A percentile compares a stretch with the other conserved stretches of the same genome.
Evolutionary conservation across 2,113 vertebrate species (phyloP).

Genomic region (Platysternon megacephalum): DNA sequence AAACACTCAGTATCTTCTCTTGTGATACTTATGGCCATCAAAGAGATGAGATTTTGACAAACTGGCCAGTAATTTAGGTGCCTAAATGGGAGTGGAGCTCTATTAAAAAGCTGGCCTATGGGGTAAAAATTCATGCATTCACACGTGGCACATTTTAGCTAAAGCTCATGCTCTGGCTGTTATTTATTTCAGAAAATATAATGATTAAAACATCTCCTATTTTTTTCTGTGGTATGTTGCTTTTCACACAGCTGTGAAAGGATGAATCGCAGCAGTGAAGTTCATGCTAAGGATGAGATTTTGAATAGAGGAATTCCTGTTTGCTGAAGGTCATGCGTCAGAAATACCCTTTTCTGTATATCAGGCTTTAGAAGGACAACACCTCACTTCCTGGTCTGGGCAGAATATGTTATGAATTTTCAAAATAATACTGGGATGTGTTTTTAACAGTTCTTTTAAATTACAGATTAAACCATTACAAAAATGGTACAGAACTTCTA

Average conservation of each 20-base stretch:
- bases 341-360: constrained; percentile 78
- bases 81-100: background rate
- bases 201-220: constrained; percentile 1
- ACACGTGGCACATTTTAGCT: background rate
- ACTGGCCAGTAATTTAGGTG: background rate
- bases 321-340: constrained; percentile 73
- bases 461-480: constrained; percentile 13
- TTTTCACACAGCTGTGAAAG: constrained; percentile 61
- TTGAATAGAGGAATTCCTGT: constrained; percentile 67
- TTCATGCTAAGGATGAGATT: constrained; percentile 55
- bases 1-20: background rate
- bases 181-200: constrained; percentile 36
- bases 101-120: rapidly evolving
- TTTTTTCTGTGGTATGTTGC: constrained; percentile 35
- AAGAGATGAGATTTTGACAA: background rate
- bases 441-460: constrained; percentile 31
- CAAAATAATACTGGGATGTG: constrained; percentile 55
- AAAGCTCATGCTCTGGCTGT: background rate
- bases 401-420: constrained; percentile 50
- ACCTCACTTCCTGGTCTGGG: constrained; percentile 74
- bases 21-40: background rate
- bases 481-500: constrained; percentile 49
- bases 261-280: constrained; percentile 30
- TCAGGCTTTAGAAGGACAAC: constrained; percentile 71
- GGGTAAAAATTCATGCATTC: constrained; percentile 14